Evolutionary conservation across 30 jellyfish, hydroid and myxozoan species (phyloP), one percentile per base, ranked within the genome.

Genomic region (Turritopsis dohrnii): DNA sequence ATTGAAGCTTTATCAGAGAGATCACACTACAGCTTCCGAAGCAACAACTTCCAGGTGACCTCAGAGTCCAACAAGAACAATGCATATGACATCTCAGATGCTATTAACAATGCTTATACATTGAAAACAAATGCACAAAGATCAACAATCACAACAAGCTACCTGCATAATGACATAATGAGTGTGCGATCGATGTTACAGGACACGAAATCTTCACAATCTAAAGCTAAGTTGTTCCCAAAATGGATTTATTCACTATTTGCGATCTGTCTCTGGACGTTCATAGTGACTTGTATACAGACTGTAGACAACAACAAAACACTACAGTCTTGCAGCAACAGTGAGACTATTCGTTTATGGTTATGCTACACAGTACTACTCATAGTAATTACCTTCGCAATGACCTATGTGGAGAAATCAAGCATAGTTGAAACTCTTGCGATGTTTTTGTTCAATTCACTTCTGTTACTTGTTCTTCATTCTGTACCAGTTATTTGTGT

Each of bases 1-100:
- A 74, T 74, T 26, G 83, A 24, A 74, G 65, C 65, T 23, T 26
- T 24, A n/a, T 74, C 83, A 74, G 83, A 74, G 54, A 74, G 65
- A 24, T 28, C 77, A n/a, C 30, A n/a, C 30, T 9, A n/a, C 28
- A 69, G 28, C 9, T n/a, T n/a, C 28, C 28, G 77, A 69, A 41
- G 60, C 13, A 69, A 69, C 30, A 69, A 69, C 30, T 69, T 69
- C 30, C 77, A 69, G 30, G 16, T 69, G 4, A 19, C 0, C 23
- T 23, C 9, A 27, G 30, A 69, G 16, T 23, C 28, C 0, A n/a
- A 23, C 31, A 69, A 69, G 19, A 69, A 19, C 8, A n/a, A 23
- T 69, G 77, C 77, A 0, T 69, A 69, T 69, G 77, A 69, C 19
- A 69, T 69, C 9, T 69, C 77, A 69, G 30, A 69, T 19, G 77